A percentile compares a stretch with the other conserved stretches of the same genome.
Evolutionary conservation across 2,888 invertebrate genomes (phyloP).

Genomic region (Taenaris catops): DNA sequence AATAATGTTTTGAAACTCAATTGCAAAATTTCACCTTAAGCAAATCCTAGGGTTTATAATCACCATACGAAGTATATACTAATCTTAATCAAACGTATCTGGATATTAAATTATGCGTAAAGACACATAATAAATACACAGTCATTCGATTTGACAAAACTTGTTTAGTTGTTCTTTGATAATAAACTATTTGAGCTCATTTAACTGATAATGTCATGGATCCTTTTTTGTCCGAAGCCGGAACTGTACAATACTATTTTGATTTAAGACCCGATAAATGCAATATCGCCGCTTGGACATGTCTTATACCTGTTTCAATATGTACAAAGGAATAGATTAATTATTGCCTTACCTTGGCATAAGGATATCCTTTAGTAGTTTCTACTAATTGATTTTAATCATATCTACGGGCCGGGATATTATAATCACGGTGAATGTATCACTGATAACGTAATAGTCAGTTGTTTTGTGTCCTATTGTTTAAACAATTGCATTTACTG

Average conservation of each 20-base stretch:
- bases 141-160: constrained; percentile 8
- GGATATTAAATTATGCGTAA: constrained; percentile 1
- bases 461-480: constrained; percentile 13
- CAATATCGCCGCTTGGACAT: constrained; percentile 12
- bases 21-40: too few relatives aligned
- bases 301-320: constrained; percentile 10
- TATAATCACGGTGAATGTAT: constrained; percentile 20
- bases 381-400: constrained; percentile 21
- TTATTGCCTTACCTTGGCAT: constrained; percentile 20
- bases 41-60: too few relatives aligned
- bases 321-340: constrained; percentile 15
- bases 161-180: constrained; percentile 5
- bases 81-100: constrained; percentile 1
- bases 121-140: neutral
- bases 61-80: neutral
- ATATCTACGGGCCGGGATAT: constrained; percentile 11
- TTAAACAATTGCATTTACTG: constrained; percentile 1
- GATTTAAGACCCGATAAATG: constrained; percentile 13
- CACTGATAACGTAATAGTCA: constrained; percentile 15
- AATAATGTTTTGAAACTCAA: too few relatives aligned
- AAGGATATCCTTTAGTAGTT: constrained; percentile 24
- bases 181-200: constrained; percentile 10
- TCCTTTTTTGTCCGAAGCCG: constrained; percentile 16
- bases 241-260: constrained; percentile 17
- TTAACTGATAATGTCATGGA: constrained; percentile 15